Evolutionary conservation across 2,113 vertebrate species (phyloP), one percentile per base, ranked within the genome.

Genomic region (Oenanthe melanoleuca): DNA sequence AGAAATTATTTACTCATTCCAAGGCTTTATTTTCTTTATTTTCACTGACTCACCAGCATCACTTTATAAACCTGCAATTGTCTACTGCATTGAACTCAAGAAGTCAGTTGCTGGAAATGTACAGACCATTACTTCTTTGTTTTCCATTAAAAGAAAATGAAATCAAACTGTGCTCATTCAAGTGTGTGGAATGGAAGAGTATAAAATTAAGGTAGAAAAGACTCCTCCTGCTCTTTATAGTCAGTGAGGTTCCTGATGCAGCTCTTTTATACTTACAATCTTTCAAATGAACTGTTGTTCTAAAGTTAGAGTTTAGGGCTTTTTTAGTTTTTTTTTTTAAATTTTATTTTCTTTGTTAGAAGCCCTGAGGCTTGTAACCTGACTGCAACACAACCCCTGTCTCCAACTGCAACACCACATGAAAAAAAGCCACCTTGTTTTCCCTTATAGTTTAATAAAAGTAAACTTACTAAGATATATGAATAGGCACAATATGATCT

Each of bases 71-170:
- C 82, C 44, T 85, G 77, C 26, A 92, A 81, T 89, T 93, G 80
- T 61, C 92, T 78, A 57, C 11, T 86, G 88, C 80, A 69, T 23
- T 90, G 93, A 90, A 92, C 66, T 17, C 33, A 73, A 88, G 57
- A 94, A 96, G 52, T 38, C 67, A 83, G 57, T 44, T 92, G 85
- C 75, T 66, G 40, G 56, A 83, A 96, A 90, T 81, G 92, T 60
- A 92, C 91, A 96, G 86, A 84, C 72, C 90, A 92, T 93, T 95
- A 92, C 82, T 88, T 83, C 75, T 92, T 95, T 86, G 56, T 92
- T 96, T 96, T 94, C 82, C 90, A 91, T 96, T 95, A 95, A 86
- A 88, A 88, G 69, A 95, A 96, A 94, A 96, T 90, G 80, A 93
- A 95, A 92, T 67, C 90, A 89, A 95, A 97, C 82, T 92, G 93